Percentiles rank a stretch among this genome's conserved stretches.
Evolutionary conservation across 2,797 vertebrate species (phyloP).

Genomic region (Pristis pectinata): DNA sequence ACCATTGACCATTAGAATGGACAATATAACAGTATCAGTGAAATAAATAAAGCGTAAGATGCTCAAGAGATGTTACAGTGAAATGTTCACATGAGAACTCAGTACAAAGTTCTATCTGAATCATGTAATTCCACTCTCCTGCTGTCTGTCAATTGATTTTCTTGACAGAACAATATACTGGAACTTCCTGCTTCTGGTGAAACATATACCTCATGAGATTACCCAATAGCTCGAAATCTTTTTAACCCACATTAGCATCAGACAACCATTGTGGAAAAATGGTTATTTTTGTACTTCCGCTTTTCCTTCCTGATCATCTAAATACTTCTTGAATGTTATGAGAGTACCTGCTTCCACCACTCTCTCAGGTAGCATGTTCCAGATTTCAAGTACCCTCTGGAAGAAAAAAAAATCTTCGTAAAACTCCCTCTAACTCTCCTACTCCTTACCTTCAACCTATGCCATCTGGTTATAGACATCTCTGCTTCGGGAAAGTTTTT

Average conservation of each 20-base stretch:
- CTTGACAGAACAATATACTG: background rate
- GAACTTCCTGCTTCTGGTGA: background rate
- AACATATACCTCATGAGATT: background rate
- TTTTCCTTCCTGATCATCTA: background rate
- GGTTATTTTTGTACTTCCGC: background rate
- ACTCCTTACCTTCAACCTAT: too few relatives aligned
- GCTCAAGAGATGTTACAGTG: background rate
- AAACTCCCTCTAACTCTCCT: too few relatives aligned
- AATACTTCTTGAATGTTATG: background rate
- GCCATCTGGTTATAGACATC: too few relatives aligned
- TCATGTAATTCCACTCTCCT: background rate
- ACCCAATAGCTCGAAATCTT: background rate
- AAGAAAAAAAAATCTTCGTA: too few relatives aligned
- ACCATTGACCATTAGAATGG: background rate
- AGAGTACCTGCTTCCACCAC: too few relatives aligned
- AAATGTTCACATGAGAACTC: background rate
- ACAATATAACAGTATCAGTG: background rate
- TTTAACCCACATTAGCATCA: background rate
- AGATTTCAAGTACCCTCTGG: too few relatives aligned
- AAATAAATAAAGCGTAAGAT: background rate
- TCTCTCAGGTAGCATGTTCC: too few relatives aligned
- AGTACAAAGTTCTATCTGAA: background rate
- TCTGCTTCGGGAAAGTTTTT: too few relatives aligned
- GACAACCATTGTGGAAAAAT: background rate
- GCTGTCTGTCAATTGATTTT: background rate